Conservation (phyloP, 2,113 vertebrate genomes). For the Sebastes schlegelii region DNA sequence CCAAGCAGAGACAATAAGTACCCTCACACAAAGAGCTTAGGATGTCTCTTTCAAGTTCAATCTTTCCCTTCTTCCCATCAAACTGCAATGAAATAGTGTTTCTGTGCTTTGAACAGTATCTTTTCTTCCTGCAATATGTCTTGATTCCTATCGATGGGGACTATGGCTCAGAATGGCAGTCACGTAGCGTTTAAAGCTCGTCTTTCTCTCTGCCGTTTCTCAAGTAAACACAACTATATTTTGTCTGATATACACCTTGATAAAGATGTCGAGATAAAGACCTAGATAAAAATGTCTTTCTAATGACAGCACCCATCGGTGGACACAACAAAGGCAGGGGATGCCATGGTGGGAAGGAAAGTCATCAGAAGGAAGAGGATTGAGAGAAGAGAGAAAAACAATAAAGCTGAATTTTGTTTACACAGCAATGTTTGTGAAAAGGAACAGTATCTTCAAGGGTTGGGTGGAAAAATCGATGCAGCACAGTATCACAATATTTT, state of each 20-base stretch:
- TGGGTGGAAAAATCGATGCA: no score
- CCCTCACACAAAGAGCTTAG: not conserved
- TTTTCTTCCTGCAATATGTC: not conserved
- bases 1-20: not conserved
- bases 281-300: conserved; percentile 14
- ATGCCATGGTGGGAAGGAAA: not conserved
- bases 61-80: not conserved
- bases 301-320: not conserved
- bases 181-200: not conserved
- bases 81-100: not conserved
- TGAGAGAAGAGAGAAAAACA: not conserved
- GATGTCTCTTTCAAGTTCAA: not conserved
- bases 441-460: no score
- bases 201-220: not conserved
- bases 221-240: conserved; percentile 3
- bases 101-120: not conserved
- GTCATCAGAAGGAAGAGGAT: not conserved
- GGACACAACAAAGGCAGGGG: not conserved
- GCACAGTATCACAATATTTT: no score
- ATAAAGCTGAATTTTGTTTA: conserved; percentile 13
- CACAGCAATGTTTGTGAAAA: not conserved
- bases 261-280: no score
- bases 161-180: not conserved
- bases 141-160: not conserved
- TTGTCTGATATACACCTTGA: not conserved